These are phyloP conservation scores for Cylas formicarius DNA, from an alignment of 1,140 invertebrate species.

Conservation along the genomic window DNA sequence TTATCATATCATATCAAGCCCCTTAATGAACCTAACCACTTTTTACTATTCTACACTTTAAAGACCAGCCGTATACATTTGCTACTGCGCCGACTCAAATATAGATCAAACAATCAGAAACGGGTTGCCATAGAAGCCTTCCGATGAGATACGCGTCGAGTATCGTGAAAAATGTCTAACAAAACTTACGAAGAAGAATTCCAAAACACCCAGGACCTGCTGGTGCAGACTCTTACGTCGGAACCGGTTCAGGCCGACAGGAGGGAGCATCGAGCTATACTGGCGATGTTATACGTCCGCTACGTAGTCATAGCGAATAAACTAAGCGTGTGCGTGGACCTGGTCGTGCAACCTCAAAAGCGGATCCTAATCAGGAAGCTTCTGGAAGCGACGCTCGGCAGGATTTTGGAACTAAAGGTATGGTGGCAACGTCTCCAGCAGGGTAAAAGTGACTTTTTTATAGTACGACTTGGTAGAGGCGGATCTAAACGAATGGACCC, in stretches of 20 bases:
- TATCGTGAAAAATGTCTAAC: slow-evolving; percentile 60
- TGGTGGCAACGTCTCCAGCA: background rate
- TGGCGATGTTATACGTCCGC: slow-evolving; percentile 63
- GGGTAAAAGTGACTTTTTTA: slow-evolving; percentile 32
- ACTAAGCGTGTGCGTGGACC: slow-evolving; percentile 78
- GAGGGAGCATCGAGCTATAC: slow-evolving; percentile 47
- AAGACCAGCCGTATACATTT: too few relatives aligned
- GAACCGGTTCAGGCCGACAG: slow-evolving; percentile 55
- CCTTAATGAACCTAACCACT: too few relatives aligned
- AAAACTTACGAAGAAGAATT: slow-evolving; percentile 63
- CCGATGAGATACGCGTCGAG: too few relatives aligned
- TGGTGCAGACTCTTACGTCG: slow-evolving; percentile 55
- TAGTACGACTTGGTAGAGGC: slow-evolving; percentile 82
- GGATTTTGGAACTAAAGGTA: slow-evolving; percentile 48
- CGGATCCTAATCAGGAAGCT: slow-evolving; percentile 68
- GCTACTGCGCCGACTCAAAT: too few relatives aligned
- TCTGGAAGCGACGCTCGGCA: slow-evolving; percentile 71
- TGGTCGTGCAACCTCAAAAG: slow-evolving; percentile 90
- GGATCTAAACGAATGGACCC: slow-evolving; percentile 78
- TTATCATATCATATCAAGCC: too few relatives aligned
- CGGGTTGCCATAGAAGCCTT: too few relatives aligned
- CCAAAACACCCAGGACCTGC: slow-evolving; percentile 51
- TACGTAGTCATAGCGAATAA: slow-evolving; percentile 73
- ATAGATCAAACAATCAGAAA: too few relatives aligned
- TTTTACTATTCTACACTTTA: too few relatives aligned